Base-by-base conservation (phyloP, 1,140 invertebrate species). In the Lamellibrachia luymesi region DNA sequence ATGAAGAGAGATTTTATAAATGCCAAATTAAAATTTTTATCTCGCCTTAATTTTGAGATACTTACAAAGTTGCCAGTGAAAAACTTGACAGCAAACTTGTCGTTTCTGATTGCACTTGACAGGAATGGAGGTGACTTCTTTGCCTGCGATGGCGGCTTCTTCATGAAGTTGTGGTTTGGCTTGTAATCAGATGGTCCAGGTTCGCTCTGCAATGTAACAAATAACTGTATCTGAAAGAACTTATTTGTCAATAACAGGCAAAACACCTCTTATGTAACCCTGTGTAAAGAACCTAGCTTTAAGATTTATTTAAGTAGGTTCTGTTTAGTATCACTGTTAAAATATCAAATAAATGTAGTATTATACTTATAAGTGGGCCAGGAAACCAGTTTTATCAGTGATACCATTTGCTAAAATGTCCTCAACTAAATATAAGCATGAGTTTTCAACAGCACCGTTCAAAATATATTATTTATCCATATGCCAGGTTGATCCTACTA, bases 61-160 rank as follows among this genome's bases (percentile, higher is more conserved):
- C 95, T 95, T 94, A 96, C 95, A 94, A 95, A 96, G 94, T 96
- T 96, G 50, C 95, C 93, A 50, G 95, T 96, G 93, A 96, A 96
- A 94, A 96, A 96, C 92, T 94, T 95, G 94, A 95, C 95, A 80
- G 95, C 94, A 38, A 95, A 93, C 94, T 94, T 95, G 93, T 96
- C 95, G 94, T 95, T 95, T 56, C 96, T 95, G 93, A 95, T 94
- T 50, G 96, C 94, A 92, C 95, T 95, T 7, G 96, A 96, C 25
- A 96, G 93, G 94, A 96, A 96, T 13, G 95, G 95, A 22, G 95
- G 95, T 38, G 94, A 93, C 80, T 95, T 95, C 89, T 94, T 94
- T 49, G 94, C 94, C 27, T 93, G 93, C 10, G 51, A 64, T 2
- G 64, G 51, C 10, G 95, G 95, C 94, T 95, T 95, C 10, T 93